Evolutionary conservation across 1,140 invertebrate genomes (phyloP), one percentile per base, ranked within the genome.

Genomic region (Andricus grossulariae): DNA sequence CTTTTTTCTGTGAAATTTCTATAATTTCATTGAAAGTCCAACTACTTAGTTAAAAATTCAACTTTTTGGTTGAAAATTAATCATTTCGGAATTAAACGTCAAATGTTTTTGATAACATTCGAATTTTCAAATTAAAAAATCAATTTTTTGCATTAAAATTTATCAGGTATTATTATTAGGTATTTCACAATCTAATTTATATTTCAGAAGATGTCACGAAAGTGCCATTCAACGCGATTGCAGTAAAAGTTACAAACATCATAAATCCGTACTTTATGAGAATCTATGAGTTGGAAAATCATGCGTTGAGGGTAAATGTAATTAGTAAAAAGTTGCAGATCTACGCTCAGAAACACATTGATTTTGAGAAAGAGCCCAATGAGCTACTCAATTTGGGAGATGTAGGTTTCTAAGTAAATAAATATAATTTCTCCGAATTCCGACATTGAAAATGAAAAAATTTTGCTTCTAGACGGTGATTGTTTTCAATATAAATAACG

Each of bases 231-330:
- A 80, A 74, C 50, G 81, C 86, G 39, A 57, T 84, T 4, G 74
- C 82, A 49, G 57, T 90, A n/a, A 82, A 82, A 80, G 73, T 89
- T 10, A 86, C 85, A 50, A 88, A 84, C 66, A 50, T 87, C 50
- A 39, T 85, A 49, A 87, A 83, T 82, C 89, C 89, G 11, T 86
- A 83, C 19, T 74, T 71, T 39, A 84, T 84, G 12, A 57, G 78
- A 19, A 80, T 84, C 12, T 79, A 79, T 66, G 75, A 80, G 50
- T 51, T 39, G 0, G 60, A 78, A 32, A 32, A 76, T 57, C 80
- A 80, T 55, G 11, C 57, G 13, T 18, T 57, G 39, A 80, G 77
- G 50, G 72, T 74, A 18, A 70, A 72, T 50, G 19, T 25, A 45
- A 71, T 87, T 11, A 71, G 74, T 5, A 16, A 66, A 50, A 79